Percentiles rank a stretch among this genome's conserved stretches.
phyloP scores from a whole-genome alignment of 2,113 vertebrate species.

The Oplegnathus fasciatus region DNA sequence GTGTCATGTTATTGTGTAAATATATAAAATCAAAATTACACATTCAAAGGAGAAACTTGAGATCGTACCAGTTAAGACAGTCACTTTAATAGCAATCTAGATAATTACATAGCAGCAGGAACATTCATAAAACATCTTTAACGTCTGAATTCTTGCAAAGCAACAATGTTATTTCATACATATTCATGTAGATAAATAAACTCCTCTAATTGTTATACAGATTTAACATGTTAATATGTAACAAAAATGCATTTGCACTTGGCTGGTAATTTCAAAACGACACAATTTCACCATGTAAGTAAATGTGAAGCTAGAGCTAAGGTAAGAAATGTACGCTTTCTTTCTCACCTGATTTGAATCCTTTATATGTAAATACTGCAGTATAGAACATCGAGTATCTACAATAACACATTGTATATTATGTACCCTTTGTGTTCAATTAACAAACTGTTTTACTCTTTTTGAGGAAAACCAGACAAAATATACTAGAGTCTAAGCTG shows the following conservation, averaged over 20 bases:
- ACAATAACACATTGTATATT: constrained; percentile 44
- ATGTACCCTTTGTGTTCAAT: constrained; percentile 28
- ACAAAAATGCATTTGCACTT: constrained; percentile 56
- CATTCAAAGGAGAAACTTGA: constrained; percentile 38
- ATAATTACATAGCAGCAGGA: constrained; percentile 83
- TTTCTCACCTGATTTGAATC: constrained; percentile 45
- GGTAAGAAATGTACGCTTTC: constrained; percentile 37
- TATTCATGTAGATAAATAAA: constrained; percentile 79
- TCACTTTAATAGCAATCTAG: constrained; percentile 80
- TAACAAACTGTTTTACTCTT: constrained; percentile 25
- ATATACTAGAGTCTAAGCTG: constrained; percentile 20
- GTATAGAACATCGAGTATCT: constrained; percentile 57
- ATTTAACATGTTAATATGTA: constrained; percentile 55
- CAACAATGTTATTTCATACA: constrained; percentile 70
- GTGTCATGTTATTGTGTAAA: neutral
- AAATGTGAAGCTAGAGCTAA: constrained; percentile 55
- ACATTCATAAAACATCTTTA: constrained; percentile 78
- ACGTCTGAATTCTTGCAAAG: constrained; percentile 66
- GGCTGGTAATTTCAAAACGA: constrained; percentile 56
- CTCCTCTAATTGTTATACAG: constrained; percentile 62
- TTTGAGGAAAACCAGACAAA: constrained; percentile 40
- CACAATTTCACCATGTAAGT: constrained; percentile 65
- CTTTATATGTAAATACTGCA: constrained; percentile 48
- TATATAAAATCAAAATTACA: neutral
- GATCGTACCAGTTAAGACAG: constrained; percentile 50